Conservation (phyloP, 1,140 invertebrate genomes). For the Matsumurasca onukii region DNA sequence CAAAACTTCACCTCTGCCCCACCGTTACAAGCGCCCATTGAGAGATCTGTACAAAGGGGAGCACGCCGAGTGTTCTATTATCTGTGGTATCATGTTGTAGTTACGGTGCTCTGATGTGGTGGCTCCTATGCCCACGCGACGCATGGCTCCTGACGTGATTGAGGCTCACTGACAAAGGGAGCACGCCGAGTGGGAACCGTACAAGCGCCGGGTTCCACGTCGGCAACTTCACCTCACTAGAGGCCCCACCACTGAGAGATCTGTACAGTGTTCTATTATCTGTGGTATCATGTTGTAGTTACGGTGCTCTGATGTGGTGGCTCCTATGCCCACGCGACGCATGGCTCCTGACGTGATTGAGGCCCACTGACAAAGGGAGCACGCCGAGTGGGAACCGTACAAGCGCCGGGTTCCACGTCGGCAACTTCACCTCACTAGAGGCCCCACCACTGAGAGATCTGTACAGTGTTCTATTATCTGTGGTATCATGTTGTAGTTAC, state of each 20-base stretch:
- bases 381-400: slow-evolving; percentile 30
- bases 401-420: slow-evolving; percentile 19
- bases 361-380: slow-evolving; percentile 32
- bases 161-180: slow-evolving; percentile 47
- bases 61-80: too few relatives aligned
- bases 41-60: too few relatives aligned
- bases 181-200: slow-evolving; percentile 28
- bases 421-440: slow-evolving; percentile 2
- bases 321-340: too few relatives aligned
- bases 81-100: too few relatives aligned
- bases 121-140: too few relatives aligned
- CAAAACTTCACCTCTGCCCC: too few relatives aligned
- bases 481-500: too few relatives aligned
- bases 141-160: slow-evolving; percentile 85
- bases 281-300: too few relatives aligned
- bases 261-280: background rate
- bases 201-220: slow-evolving; percentile 22
- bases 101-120: too few relatives aligned
- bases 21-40: too few relatives aligned
- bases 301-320: too few relatives aligned
- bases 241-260: background rate
- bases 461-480: background rate
- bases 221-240: slow-evolving; percentile 10
- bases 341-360: slow-evolving; percentile 86
- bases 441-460: background rate